phyloP scores from a whole-genome alignment of 2,113 vertebrate genomes.

The Heloderma charlesbogerti region DNA sequence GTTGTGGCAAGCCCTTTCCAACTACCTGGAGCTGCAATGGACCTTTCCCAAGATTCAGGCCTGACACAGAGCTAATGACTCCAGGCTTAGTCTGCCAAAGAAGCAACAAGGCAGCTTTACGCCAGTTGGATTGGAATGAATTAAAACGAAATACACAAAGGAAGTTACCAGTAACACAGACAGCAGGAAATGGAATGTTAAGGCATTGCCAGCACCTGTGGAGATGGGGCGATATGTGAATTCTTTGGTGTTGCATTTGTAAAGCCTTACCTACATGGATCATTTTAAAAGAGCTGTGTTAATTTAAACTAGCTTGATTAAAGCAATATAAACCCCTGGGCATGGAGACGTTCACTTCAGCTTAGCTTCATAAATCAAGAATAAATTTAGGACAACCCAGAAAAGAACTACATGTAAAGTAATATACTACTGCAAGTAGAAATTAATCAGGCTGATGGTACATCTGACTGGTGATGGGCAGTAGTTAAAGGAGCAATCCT shows the following conservation, averaged over 20 bases:
- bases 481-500: no score
- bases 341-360: background rate
- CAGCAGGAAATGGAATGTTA: background rate
- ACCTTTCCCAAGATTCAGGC: conserved; percentile 75
- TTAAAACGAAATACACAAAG: background rate
- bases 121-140: background rate
- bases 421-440: background rate
- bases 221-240: background rate
- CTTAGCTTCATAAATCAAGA: background rate
- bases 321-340: background rate
- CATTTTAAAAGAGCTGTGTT: background rate
- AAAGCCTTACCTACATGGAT: background rate
- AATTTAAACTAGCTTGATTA: background rate
- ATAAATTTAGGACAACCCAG: background rate
- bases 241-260: background rate
- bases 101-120: background rate
- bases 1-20: conserved; percentile 72
- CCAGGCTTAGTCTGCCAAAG: conserved; percentile 81
- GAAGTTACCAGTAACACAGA: background rate
- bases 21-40: conserved; percentile 80
- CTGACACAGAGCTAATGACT: conserved; percentile 82
- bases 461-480: no score
- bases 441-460: background rate
- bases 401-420: background rate
- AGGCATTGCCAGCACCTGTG: background rate